Evolutionary conservation across 2,888 invertebrate species (phyloP).

Genomic region (Coelinius sp.): DNA sequence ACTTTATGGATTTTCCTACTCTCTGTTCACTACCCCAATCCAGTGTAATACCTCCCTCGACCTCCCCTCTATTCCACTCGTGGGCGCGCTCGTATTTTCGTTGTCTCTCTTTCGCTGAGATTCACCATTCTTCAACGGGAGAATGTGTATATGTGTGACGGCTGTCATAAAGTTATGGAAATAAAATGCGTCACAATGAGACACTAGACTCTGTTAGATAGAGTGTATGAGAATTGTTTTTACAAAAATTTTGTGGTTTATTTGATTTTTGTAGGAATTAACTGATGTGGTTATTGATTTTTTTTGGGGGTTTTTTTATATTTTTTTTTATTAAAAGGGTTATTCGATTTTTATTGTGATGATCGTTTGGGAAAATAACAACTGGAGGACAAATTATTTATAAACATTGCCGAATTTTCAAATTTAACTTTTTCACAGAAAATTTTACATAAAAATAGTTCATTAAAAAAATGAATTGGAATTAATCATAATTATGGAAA

Average conservation of each 20-base stretch:
- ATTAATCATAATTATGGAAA: constrained; percentile 35
- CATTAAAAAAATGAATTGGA: constrained; percentile 34
- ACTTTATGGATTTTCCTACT: constrained; percentile 79
- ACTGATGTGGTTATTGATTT: too few species aligned
- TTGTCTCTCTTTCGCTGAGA: constrained; percentile 45
- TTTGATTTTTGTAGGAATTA: background rate
- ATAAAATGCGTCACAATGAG: constrained; percentile 44
- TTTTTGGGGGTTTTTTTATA: too few species aligned
- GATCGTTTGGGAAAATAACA: too few species aligned
- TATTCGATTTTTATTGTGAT: too few species aligned
- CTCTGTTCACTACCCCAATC: constrained; percentile 50
- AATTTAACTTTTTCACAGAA: too few species aligned
- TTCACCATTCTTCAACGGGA: constrained; percentile 46
- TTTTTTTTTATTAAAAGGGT: too few species aligned
- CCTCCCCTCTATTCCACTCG: constrained; percentile 29
- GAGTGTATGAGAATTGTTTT: background rate
- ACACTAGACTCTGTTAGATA: background rate
- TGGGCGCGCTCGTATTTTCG: constrained; percentile 29
- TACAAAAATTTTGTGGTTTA: background rate
- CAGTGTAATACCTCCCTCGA: constrained; percentile 44
- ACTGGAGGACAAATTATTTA: too few species aligned
- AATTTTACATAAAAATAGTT: too few species aligned
- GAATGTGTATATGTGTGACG: constrained; percentile 37
- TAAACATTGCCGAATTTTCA: too few species aligned
- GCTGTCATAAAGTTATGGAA: constrained; percentile 56